These are phyloP conservation scores for Diplazon laetatorius DNA, from an alignment of 2,888 invertebrate genomes.

Conservation along the genomic window DNA sequence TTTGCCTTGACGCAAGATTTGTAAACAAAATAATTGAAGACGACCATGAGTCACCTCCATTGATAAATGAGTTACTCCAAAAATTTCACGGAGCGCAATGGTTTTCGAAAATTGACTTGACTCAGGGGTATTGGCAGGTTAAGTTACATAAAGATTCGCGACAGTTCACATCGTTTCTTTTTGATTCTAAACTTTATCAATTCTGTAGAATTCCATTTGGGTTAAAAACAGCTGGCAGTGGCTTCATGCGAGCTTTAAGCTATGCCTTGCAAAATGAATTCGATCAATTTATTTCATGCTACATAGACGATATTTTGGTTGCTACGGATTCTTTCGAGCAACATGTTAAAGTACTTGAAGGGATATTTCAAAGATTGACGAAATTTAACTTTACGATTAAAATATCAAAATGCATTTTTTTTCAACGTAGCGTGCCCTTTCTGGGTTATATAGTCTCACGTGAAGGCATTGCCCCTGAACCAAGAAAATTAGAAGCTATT, in stretches of 20 bases:
- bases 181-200: slow-evolving; percentile 43
- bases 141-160: slow-evolving; percentile 57
- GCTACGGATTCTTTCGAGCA: not conserved
- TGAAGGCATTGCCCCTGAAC: not conserved
- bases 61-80: slow-evolving; percentile 62
- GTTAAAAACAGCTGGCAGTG: not conserved
- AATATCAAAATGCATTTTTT: not conserved
- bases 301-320: not conserved
- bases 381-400: not conserved
- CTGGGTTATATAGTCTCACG: not conserved
- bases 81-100: slow-evolving; percentile 59
- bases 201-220: slow-evolving; percentile 40
- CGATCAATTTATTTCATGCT: not conserved
- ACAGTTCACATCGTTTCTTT: slow-evolving; percentile 67
- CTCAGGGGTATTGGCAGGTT: slow-evolving; percentile 69
- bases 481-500: not conserved
- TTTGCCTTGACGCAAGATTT: slow-evolving; percentile 72
- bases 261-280: not conserved
- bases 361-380: not conserved
- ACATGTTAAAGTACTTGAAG: not conserved
- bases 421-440: not conserved
- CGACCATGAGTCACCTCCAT: slow-evolving; percentile 67
- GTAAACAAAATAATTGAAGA: slow-evolving; percentile 69
- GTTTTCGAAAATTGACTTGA: slow-evolving; percentile 63
- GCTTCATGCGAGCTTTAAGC: slow-evolving; percentile 13